Percentiles rank a stretch among this genome's conserved stretches.
phyloP scores from a whole-genome alignment of 2,888 invertebrate species.

The Acrobasis consociella region DNA sequence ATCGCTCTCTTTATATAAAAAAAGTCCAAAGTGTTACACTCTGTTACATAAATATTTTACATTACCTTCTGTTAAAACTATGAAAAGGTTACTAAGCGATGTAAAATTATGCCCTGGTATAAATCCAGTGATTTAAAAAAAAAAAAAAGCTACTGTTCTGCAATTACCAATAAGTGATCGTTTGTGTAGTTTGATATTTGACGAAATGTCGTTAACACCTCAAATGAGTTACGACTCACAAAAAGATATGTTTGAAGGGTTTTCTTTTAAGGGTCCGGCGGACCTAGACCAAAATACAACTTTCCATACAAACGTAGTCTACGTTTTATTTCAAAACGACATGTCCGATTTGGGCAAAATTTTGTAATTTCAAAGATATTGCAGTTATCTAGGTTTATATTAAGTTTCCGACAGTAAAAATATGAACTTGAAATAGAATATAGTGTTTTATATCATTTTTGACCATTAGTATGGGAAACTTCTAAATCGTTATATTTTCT shows the following conservation, averaged over 20 bases:
- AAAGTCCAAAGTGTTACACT: conserved; percentile 31
- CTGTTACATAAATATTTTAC: conserved; percentile 31
- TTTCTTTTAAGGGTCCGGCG: too few relatives aligned
- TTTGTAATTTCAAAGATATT: too few relatives aligned
- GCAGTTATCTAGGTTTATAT: too few relatives aligned
- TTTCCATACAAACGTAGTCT: too few relatives aligned
- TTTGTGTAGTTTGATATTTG: conserved; percentile 31
- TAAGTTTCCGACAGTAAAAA: too few relatives aligned
- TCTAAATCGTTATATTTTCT: too few relatives aligned
- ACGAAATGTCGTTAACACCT: conserved; percentile 34
- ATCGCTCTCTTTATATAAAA: conserved; percentile 29
- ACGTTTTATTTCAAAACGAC: too few relatives aligned
- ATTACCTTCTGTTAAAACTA: conserved; percentile 31
- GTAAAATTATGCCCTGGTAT: conserved; percentile 29
- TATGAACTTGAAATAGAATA: too few relatives aligned
- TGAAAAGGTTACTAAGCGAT: conserved; percentile 29
- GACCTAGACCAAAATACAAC: too few relatives aligned
- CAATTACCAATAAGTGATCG: conserved; percentile 14
- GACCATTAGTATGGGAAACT: too few relatives aligned
- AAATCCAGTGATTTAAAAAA: conserved; percentile 28
- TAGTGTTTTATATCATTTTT: too few relatives aligned
- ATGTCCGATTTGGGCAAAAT: too few relatives aligned
- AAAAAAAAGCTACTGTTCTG: conserved; percentile 25
- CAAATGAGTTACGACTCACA: conserved; percentile 26
- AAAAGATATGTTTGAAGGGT: conserved; percentile 27